phyloP scores from a whole-genome alignment of 2,113 vertebrate species.

The Rhodinocichla rosea region DNA sequence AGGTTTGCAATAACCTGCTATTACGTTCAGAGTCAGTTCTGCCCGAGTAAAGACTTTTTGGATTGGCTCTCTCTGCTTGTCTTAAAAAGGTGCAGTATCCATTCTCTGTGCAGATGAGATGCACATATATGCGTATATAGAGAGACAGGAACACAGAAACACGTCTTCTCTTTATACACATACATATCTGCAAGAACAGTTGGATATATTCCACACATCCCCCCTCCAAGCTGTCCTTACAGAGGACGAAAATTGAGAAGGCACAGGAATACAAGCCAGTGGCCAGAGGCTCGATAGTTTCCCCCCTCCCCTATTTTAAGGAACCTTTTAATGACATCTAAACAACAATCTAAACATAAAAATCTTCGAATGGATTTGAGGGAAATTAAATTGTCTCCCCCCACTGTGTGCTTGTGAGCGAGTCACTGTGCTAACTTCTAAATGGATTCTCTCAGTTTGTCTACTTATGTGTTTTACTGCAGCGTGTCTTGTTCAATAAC shows the following conservation, averaged over 20 bases:
- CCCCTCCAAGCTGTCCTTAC: background rate
- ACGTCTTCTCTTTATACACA: background rate
- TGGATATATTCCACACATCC: background rate
- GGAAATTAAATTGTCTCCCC: slow-evolving; percentile 54
- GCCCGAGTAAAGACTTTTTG: background rate
- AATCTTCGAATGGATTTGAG: slow-evolving; percentile 8
- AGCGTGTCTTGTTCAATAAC: slow-evolving; percentile 23
- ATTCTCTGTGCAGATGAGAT: background rate
- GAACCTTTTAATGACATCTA: background rate
- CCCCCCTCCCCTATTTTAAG: background rate
- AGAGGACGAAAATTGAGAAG: background rate
- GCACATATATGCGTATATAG: rapidly evolving
- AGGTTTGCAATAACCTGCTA: slow-evolving; percentile 16
- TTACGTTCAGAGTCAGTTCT: background rate
- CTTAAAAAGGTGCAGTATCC: background rate
- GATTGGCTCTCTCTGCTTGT: background rate
- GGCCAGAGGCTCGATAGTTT: background rate
- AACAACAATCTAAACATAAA: background rate
- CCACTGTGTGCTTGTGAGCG: slow-evolving; percentile 28
- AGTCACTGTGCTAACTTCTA: slow-evolving; percentile 51
- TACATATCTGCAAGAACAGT: background rate
- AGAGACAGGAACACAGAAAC: background rate
- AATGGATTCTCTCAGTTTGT: slow-evolving; percentile 50
- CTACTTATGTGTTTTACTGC: slow-evolving; percentile 38
- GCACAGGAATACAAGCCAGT: background rate